Conservation (phyloP, 2,113 vertebrate species). For the Crotalus horridus region DNA sequence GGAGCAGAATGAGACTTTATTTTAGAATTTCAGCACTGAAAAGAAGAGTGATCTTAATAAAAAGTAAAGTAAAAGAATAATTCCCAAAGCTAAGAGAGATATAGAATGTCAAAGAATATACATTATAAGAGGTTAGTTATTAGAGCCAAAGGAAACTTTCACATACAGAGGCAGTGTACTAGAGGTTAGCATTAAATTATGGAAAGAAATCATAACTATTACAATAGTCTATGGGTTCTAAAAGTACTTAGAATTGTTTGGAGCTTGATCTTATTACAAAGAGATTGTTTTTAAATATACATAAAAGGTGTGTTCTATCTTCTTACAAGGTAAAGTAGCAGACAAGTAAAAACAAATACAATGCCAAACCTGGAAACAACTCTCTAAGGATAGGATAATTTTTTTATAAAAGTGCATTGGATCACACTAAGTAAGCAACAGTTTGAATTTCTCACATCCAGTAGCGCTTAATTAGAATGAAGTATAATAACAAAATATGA, state of each 20-base stretch:
- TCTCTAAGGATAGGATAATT: neutral
- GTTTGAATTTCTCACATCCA: neutral
- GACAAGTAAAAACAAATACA: neutral
- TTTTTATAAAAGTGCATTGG: neutral
- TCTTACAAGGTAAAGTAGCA: neutral
- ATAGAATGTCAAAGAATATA: neutral
- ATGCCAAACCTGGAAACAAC: neutral
- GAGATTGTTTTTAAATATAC: neutral
- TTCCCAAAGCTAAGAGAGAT: conserved; percentile 16
- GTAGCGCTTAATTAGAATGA: neutral
- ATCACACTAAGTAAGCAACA: neutral
- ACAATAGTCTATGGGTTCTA: neutral
- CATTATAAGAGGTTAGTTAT: neutral
- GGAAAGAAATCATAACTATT: neutral
- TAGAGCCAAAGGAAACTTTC: neutral
- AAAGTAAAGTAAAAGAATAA: conserved; percentile 45
- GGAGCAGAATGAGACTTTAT: neutral
- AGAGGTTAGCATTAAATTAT: neutral
- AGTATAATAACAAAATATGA: neutral
- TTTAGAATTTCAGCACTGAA: conserved; percentile 37
- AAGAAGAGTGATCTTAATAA: conserved; percentile 48
- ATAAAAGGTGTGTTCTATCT: neutral
- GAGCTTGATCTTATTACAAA: neutral
- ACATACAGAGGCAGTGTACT: neutral
- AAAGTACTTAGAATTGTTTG: neutral